Evolutionary conservation across 1,140 invertebrate genomes (phyloP), one percentile per base, ranked within the genome.

Genomic region (Drosophila kohkoa): DNA sequence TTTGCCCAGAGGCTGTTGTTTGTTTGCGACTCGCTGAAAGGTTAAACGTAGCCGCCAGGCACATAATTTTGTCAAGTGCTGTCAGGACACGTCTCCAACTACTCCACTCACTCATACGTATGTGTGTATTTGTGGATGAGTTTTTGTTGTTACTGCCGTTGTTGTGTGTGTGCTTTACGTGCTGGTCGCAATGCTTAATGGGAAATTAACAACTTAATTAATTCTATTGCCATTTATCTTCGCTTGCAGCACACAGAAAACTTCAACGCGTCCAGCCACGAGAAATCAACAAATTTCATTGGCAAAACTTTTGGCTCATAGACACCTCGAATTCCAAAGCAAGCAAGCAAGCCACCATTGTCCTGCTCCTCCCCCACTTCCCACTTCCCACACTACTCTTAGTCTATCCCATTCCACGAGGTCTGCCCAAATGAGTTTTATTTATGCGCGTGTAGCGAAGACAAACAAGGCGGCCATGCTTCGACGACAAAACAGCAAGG

Each of bases 191-290:
- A 70, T 89, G 83, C 77, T 76, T 90, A 90, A 90, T 90, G 87
- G 87, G 79, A 86, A 90, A 90, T 90, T 90, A 90, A 90, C 86
- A 90, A 90, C 86, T 90, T 90, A 90, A 90, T 90, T 90, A 90
- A 90, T 90, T 86, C 71, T 79, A 74, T 77, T 90, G 86, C 86
- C 86, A 90, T 90, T 90, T 86, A 90, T 90, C 86, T 90, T 90
- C 72, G 82, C 64, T 54, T 58, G 54, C 76, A 38, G 68, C 30
- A 57, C 49, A 63, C 62, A 55, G 20, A 62, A 72, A 89, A 76
- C 69, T 82, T 74, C 80, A 77, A 71, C 76, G 57, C 65, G 64
- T 65, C 46, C 25, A 32, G 46, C 60, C 58, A 72, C 74, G 59
- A 51, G 69, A 87, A 88, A 88, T 83, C 80, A 80, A 89, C 76